A percentile compares a stretch with the other conserved stretches of the same genome.
These are phyloP conservation scores for Antheraea yamamai DNA, from an alignment of 2,888 invertebrate species.

Conservation along the genomic window DNA sequence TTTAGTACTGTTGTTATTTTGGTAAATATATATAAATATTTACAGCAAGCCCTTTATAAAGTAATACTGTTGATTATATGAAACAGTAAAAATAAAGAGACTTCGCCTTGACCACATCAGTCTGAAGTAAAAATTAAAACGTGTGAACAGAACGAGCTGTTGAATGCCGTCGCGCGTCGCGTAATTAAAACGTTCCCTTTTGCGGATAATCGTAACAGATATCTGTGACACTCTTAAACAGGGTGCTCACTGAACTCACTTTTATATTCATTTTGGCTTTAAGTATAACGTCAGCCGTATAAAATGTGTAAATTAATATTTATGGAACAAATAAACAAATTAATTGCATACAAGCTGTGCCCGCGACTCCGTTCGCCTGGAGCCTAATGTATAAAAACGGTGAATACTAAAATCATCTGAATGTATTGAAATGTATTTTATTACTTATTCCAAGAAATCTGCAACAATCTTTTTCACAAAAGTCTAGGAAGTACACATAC, in stretches of 20 bases:
- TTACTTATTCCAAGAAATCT: neutral
- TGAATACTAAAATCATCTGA: too few relatives aligned
- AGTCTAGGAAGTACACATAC: too few relatives aligned
- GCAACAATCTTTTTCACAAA: too few relatives aligned
- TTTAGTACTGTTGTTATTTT: too few relatives aligned
- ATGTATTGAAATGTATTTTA: neutral
- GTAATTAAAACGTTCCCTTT: slow-evolving; percentile 42
- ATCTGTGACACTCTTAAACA: slow-evolving; percentile 25
- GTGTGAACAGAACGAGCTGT: slow-evolving; percentile 32
- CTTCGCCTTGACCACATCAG: slow-evolving; percentile 28
- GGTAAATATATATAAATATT: neutral
- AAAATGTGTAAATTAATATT: neutral
- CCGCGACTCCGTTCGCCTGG: too few relatives aligned
- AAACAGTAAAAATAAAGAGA: neutral
- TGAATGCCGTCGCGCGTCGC: slow-evolving; percentile 30
- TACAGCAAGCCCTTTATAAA: neutral
- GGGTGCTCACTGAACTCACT: slow-evolving; percentile 19
- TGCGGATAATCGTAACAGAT: slow-evolving; percentile 33
- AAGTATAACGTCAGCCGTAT: neutral
- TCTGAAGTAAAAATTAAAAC: slow-evolving; percentile 38
- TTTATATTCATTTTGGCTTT: neutral
- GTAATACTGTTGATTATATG: neutral
- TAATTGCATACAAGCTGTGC: neutral
- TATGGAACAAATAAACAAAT: neutral
- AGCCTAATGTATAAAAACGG: too few relatives aligned